Base-by-base conservation (phyloP, 37 sponge, comb jelly and placozoan genomes). In the Theonella swinhoei region DNA sequence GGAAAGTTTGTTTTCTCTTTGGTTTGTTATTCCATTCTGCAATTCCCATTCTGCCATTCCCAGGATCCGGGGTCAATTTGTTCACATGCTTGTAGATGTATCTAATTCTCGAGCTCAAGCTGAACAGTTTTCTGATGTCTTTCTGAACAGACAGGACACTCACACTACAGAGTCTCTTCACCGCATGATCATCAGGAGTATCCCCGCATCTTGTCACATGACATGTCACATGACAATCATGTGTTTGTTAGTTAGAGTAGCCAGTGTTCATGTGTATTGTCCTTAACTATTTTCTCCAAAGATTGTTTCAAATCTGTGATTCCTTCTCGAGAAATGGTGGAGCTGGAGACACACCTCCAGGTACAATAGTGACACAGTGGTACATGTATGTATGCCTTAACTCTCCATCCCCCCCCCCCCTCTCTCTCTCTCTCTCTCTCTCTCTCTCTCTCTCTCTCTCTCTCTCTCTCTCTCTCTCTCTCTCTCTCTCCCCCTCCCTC, bases 61-160 rank as follows among this genome's bases (percentile, higher is more conserved):
- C 68, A 88, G 83, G 77, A 23, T 78, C 36, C 38, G 78, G 67
- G 37, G 59, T 42, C 84, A 83, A 34, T 20, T 68, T 24, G 74
- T 89, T 1, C 78, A 83, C 73, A 77, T 89, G 79, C 26, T 89
- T 35, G 89, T 89, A 65, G 89, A 89, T 74, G 83, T 72, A 5
- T 78, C 83, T 0, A 62, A 64, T 31, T 75, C 89, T 42, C 37
- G 40, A 8, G 59, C 79, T 36, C 43, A 63, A 2, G 89, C 79
- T 24, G 31, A 54, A 41, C 74, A 68, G 43, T 39, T 89, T 28
- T 77, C 69, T 25, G 64, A 70, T 30, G 62, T 72, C 33, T 89
- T 89, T 68, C 30, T 14, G 7, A 63, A 61, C 74, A 71, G 77
- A 20, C 84, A 89, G 54, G 78, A 83, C 42, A 71, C 64, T 39